These are phyloP conservation scores for Hippocampus abdominalis DNA, from an alignment of 2,113 vertebrate genomes.

Conservation along the genomic window DNA sequence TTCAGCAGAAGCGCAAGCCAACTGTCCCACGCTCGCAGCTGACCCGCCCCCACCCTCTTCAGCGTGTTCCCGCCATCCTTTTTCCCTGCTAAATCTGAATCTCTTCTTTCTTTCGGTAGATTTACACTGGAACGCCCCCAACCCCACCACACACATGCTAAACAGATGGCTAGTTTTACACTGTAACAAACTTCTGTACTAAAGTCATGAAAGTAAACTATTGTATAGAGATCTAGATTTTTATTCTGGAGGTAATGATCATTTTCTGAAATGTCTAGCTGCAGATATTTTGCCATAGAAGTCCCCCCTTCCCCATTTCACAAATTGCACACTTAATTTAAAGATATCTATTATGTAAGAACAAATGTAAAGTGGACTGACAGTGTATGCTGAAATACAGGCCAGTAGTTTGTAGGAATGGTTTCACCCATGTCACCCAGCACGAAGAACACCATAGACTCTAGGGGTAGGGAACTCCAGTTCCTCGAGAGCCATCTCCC, in stretches of 20 bases:
- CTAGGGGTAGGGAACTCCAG: too few relatives aligned
- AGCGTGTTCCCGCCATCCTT: neutral
- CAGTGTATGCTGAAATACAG: constrained; percentile 1
- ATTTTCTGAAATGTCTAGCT: constrained; percentile 1
- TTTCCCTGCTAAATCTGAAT: constrained; percentile 17
- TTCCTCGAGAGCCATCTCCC: too few relatives aligned
- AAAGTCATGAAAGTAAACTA: constrained; percentile 3
- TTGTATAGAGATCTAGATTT: constrained; percentile 50
- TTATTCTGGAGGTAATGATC: constrained; percentile 31
- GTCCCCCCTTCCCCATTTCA: neutral
- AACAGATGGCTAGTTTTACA: constrained; percentile 55
- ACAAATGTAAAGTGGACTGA: neutral
- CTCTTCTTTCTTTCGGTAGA: constrained; percentile 55
- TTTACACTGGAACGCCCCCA: constrained; percentile 56
- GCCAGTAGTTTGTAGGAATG: constrained; percentile 34
- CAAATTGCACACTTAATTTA: constrained; percentile 21
- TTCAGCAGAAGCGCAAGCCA: constrained; percentile 1
- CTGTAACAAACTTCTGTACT: constrained; percentile 48
- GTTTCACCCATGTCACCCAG: neutral
- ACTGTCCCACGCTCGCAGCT: neutral
- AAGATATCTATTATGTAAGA: constrained; percentile 10
- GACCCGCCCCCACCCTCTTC: neutral
- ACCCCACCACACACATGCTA: neutral
- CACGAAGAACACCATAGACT: neutral
- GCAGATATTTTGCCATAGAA: neutral